A percentile compares a stretch with the other conserved stretches of the same genome.
phyloP scores from a whole-genome alignment of 2,797 vertebrate genomes.

The Aeoliscus strigatus region DNA sequence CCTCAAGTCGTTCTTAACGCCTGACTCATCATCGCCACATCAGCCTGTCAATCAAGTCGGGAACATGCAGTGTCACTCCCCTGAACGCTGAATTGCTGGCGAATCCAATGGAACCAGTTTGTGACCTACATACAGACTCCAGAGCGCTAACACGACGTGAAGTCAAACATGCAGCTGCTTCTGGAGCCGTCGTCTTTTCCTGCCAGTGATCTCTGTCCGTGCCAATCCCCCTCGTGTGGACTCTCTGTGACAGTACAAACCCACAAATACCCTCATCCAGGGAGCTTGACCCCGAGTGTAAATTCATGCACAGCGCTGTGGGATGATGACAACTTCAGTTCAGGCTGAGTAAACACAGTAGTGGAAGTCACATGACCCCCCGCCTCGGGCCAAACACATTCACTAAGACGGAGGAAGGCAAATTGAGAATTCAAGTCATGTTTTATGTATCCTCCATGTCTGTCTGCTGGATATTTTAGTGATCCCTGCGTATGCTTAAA shows the following conservation, averaged over 20 bases:
- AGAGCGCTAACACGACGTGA: neutral
- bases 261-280: slow-evolving; percentile 35
- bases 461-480: too few species aligned
- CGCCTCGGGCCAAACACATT: slow-evolving; percentile 27
- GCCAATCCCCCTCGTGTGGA: slow-evolving; percentile 12
- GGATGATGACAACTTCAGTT: slow-evolving; percentile 51
- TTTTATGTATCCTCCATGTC: neutral
- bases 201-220: slow-evolving; percentile 6
- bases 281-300: slow-evolving; percentile 29
- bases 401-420: slow-evolving; percentile 7
- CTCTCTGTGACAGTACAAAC: slow-evolving; percentile 23
- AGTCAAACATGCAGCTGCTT: slow-evolving; percentile 1
- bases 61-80: neutral
- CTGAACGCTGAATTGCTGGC: neutral
- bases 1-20: slow-evolving; percentile 5
- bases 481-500: too few species aligned
- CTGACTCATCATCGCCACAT: neutral
- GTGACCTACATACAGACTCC: slow-evolving; percentile 13
- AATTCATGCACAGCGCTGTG: slow-evolving; percentile 44
- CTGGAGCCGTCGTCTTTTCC: slow-evolving; percentile 6
- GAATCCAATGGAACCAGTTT: neutral
- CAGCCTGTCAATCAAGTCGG: neutral
- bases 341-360: slow-evolving; percentile 52
- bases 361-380: slow-evolving; percentile 41
- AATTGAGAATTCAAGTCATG: slow-evolving; percentile 6